Base-by-base conservation (phyloP, 2,888 invertebrate genomes). In the Phengaris alcon region DNA sequence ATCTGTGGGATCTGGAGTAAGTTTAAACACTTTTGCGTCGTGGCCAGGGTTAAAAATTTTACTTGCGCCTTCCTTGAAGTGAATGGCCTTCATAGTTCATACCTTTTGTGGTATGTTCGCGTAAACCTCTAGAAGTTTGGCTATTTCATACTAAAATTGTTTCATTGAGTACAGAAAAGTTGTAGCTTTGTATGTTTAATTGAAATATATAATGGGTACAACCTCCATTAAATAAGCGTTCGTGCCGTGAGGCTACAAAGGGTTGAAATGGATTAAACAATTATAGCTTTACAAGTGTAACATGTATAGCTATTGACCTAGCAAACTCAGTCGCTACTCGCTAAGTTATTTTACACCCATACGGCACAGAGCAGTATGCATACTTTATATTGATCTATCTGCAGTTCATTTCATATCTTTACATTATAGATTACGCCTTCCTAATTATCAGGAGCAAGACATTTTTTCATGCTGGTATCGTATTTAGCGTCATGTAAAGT, bases 241-340 rank as follows among this genome's bases (percentile, higher is more conserved):
- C 64, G 64, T 64, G 64, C 6, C 64, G 64, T 10, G 64, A 64
- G 64, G 10, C 35, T 64, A 64, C 64, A 64, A 64, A 64, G 35
- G 64, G 64, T 64, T 59, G 64, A 64, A 44, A 64, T 22, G 59
- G 59, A 12, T 64, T 4, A 10, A 64, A 64, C 35, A 6, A 64
- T 64, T 64, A 64, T 35, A 44, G 64, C 64, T 64, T 12, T 64
- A 64, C 35, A 64, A 64, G 59, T 59, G 59, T 15, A 15, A 59
- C 59, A 59, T 48, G 48, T 48, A 48, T 12, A 52, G 52, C 64
- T 35, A 35, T 64, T 64, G 64, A 64, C 64, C 64, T 64, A 64
- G 64, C 64, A 6, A 10, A 35, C 64, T 35, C 22, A 59, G 12
- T 35, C 64, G 35, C 64, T 64, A 64, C 5, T 35, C 64, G 35